Percentiles rank a stretch among this genome's conserved stretches.
Evolutionary conservation across 2,888 invertebrate species (phyloP).

Genomic region (Agrenia bidenticulata): DNA sequence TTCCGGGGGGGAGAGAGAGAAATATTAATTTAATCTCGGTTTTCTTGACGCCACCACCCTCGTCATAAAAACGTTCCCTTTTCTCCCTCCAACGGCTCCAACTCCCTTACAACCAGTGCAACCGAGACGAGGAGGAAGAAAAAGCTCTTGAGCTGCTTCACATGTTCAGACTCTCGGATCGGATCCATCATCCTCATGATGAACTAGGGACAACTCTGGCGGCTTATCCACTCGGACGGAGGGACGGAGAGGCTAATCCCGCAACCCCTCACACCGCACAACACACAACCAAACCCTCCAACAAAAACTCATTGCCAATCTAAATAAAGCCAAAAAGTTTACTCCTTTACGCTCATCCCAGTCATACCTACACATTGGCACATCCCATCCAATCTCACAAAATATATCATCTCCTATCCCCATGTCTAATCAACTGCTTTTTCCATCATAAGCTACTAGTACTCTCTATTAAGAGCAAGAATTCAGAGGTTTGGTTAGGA

Average conservation of each 20-base stretch:
- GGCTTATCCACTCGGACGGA: no score
- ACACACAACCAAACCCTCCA: background rate
- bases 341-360: no score
- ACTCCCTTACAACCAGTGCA: background rate
- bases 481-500: no score
- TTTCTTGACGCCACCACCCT: slow-evolving; percentile 13
- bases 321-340: slow-evolving; percentile 28
- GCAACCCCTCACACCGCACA: no score
- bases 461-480: no score
- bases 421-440: no score
- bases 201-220: no score
- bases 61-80: slow-evolving; percentile 14
- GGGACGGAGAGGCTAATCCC: no score
- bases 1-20: background rate
- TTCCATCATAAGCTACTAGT: no score
- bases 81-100: background rate
- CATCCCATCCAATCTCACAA: no score
- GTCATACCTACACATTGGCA: no score
- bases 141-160: slow-evolving; percentile 10
- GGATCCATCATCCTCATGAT: slow-evolving; percentile 1
- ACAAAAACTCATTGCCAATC: slow-evolving; percentile 23
- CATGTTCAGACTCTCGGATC: background rate
- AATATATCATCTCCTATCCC: no score
- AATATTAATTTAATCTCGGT: slow-evolving; percentile 17
- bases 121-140: background rate